Evolutionary conservation across 2,797 vertebrate genomes (phyloP).

Genomic region (Ataeniobius toweri): DNA sequence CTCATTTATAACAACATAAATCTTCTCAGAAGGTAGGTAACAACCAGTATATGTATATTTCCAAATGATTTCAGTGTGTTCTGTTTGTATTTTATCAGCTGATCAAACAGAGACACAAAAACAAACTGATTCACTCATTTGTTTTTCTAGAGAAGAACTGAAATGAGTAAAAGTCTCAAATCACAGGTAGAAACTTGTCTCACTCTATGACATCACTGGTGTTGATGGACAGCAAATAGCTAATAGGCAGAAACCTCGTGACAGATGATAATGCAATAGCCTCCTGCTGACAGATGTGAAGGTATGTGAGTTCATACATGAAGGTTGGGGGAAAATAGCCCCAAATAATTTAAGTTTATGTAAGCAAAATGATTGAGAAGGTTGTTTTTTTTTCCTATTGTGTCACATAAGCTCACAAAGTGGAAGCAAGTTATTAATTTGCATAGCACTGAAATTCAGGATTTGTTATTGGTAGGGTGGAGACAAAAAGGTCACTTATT

Average conservation of each 20-base stretch:
- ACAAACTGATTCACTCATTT: neutral
- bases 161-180: conserved; percentile 18
- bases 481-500: neutral
- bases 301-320: conserved; percentile 1
- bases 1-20: neutral
- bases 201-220: conserved; percentile 1
- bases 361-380: neutral
- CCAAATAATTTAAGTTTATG: neutral
- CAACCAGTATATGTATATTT: no score
- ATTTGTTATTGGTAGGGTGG: neutral
- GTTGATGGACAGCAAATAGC: conserved; percentile 40
- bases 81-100: neutral
- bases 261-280: conserved; percentile 59
- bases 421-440: conserved; percentile 1
- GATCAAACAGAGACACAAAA: neutral
- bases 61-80: neutral
- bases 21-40: neutral
- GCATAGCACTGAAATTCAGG: neutral
- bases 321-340: neutral
- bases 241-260: conserved; percentile 31
- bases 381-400: neutral
- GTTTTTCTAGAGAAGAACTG: neutral
- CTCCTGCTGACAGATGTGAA: conserved; percentile 61
- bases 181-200: conserved; percentile 12
- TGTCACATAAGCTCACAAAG: neutral